Conservation (phyloP, 2,113 vertebrate species). For the Phaethon lepturus region DNA sequence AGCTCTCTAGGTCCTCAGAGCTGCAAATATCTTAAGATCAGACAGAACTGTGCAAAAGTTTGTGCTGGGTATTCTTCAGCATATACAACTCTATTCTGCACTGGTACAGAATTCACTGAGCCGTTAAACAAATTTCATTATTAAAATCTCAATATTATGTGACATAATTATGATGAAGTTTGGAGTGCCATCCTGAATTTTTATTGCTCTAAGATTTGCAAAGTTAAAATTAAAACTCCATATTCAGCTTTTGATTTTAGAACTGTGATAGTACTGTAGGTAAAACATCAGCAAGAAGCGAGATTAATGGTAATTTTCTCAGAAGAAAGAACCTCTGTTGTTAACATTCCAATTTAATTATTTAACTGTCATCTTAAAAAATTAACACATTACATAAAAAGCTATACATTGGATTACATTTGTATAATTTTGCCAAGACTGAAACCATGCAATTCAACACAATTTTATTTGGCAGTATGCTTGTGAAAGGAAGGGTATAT, state of each 20-base stretch:
- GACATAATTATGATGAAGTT: slow-evolving; percentile 33
- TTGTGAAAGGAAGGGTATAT: slow-evolving; percentile 65
- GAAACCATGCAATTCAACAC: slow-evolving; percentile 23
- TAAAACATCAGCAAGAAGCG: slow-evolving; percentile 7
- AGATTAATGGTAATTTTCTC: slow-evolving; percentile 63
- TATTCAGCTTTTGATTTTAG: slow-evolving; percentile 30
- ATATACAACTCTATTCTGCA: not conserved
- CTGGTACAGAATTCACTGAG: not conserved
- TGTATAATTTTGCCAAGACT: slow-evolving; percentile 51
- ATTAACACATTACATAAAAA: slow-evolving; percentile 43
- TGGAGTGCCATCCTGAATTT: not conserved
- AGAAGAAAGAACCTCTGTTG: slow-evolving; percentile 48
- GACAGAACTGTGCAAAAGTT: not conserved
- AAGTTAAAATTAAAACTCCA: slow-evolving; percentile 33
- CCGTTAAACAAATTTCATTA: not conserved
- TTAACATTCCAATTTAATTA: slow-evolving; percentile 65
- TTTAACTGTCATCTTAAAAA: slow-evolving; percentile 66
- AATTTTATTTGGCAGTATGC: slow-evolving; percentile 51
- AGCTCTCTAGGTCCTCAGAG: not conserved
- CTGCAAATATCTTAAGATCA: not conserved
- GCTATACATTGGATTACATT: slow-evolving; percentile 20
- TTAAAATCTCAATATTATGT: slow-evolving; percentile 17
- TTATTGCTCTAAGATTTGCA: slow-evolving; percentile 3
- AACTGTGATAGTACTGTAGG: not conserved
- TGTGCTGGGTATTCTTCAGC: not conserved